Evolutionary conservation across 2,888 invertebrate species (phyloP).

Genomic region (Escarpia spicata): DNA sequence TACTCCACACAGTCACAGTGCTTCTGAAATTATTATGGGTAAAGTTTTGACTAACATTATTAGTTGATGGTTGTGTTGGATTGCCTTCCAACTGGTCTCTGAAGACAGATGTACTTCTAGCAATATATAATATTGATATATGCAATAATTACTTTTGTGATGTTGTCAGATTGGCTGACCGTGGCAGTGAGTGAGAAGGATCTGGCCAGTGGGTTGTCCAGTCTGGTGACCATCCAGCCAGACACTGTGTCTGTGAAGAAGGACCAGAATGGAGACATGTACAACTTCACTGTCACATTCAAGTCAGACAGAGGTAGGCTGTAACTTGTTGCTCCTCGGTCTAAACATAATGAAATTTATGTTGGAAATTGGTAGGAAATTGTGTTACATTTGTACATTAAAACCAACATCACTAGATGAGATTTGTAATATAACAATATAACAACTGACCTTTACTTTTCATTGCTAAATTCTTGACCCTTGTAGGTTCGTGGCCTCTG

Average conservation of each 20-base stretch:
- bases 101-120: background rate
- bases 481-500: background rate
- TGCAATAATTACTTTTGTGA: background rate
- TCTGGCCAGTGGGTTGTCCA: constrained; percentile 39
- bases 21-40: background rate
- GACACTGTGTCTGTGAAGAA: constrained; percentile 41
- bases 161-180: constrained; percentile 33
- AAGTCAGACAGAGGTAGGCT: constrained; percentile 24
- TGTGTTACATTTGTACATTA: no score
- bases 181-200: constrained; percentile 16
- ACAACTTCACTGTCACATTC: constrained; percentile 28
- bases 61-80: background rate
- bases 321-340: background rate
- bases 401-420: no score
- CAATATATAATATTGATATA: background rate
- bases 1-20: background rate
- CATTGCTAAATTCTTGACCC: background rate
- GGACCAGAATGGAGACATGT: constrained; percentile 23
- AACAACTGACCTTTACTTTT: background rate
- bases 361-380: no score
- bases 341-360: background rate
- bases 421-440: background rate
- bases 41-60: background rate
- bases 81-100: background rate
- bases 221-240: constrained; percentile 41